Conservation (phyloP, 2,113 vertebrate species). For the Anolis carolinensis region DNA sequence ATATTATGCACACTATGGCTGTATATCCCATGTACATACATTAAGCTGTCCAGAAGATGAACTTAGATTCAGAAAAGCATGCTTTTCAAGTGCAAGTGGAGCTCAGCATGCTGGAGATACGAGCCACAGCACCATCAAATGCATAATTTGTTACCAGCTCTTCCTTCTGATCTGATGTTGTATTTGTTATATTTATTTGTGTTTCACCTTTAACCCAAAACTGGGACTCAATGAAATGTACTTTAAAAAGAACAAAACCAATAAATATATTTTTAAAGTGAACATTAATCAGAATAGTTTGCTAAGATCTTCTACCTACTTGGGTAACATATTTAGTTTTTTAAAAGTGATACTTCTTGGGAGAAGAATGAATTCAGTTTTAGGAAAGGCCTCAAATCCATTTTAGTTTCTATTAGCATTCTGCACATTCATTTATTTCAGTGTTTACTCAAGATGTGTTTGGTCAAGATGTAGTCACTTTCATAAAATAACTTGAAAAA, state of each 20-base stretch:
- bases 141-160: background rate
- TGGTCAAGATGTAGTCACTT: background rate
- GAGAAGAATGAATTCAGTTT: background rate
- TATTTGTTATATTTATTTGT: background rate
- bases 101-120: background rate
- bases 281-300: too few species aligned
- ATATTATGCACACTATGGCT: background rate
- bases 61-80: background rate
- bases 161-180: background rate
- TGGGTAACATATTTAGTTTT: background rate
- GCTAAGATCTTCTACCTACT: background rate
- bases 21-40: too few species aligned
- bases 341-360: background rate
- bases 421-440: background rate
- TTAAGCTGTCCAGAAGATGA: background rate
- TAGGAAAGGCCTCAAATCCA: background rate
- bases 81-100: background rate
- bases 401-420: background rate
- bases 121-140: background rate
- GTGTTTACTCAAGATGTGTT: background rate
- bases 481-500: background rate
- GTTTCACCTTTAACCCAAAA: too few species aligned
- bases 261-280: too few species aligned
- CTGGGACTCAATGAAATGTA: too few species aligned
- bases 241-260: too few species aligned